phyloP scores from a whole-genome alignment of 2,113 vertebrate species.

The Gymnarchus niloticus region DNA sequence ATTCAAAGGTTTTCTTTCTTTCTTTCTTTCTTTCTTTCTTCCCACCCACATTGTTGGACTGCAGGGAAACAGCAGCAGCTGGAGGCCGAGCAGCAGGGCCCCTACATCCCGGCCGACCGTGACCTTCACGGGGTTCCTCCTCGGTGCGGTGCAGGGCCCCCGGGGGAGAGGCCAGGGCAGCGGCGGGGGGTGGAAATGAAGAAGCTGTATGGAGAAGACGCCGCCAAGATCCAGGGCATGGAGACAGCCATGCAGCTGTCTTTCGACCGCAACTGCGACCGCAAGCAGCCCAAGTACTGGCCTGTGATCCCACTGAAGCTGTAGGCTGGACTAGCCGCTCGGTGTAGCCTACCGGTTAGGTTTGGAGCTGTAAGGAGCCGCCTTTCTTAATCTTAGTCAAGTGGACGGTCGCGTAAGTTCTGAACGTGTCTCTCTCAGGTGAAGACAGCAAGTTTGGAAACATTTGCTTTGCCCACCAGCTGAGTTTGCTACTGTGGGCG shows the following conservation, averaged over 20 bases:
- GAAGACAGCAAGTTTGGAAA: neutral
- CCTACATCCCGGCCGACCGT: slow-evolving; percentile 78
- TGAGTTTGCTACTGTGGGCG: neutral
- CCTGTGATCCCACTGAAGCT: slow-evolving; percentile 89
- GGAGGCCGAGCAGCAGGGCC: slow-evolving; percentile 65
- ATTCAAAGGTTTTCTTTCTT: neutral
- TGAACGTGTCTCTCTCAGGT: neutral
- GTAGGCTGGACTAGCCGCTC: too few species aligned
- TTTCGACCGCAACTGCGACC: slow-evolving; percentile 85
- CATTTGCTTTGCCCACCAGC: neutral
- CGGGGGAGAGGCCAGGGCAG: slow-evolving; percentile 73
- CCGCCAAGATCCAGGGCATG: slow-evolving; percentile 84
- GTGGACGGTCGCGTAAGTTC: neutral
- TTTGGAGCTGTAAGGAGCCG: neutral
- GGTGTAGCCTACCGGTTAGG: neutral
- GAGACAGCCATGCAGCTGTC: slow-evolving; percentile 86
- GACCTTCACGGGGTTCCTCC: slow-evolving; percentile 60
- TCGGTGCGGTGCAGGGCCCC: slow-evolving; percentile 59
- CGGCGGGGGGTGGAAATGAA: slow-evolving; percentile 79
- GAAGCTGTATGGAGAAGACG: slow-evolving; percentile 74
- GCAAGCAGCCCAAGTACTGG: slow-evolving; percentile 89
- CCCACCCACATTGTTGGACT: slow-evolving; percentile 18
- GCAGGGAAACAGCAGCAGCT: slow-evolving; percentile 82
- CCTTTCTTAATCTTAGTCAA: neutral
- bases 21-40: slow-evolving; percentile 2